A percentile compares a stretch with the other conserved stretches of the same genome.
phyloP scores from a whole-genome alignment of 2,888 invertebrate genomes.

The Cabera pusaria region DNA sequence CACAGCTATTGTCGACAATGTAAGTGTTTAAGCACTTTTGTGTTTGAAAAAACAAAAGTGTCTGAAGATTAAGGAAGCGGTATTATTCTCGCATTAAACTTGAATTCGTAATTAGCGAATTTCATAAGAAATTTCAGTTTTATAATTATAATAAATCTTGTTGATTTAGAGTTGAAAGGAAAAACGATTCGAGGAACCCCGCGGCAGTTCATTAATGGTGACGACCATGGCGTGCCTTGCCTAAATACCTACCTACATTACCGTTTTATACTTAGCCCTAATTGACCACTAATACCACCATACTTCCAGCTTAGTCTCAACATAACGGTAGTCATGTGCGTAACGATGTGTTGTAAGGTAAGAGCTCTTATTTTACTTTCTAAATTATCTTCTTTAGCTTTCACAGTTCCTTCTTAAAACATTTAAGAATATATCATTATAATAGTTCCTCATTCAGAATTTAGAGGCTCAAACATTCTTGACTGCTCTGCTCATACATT shows the following conservation, averaged over 20 bases:
- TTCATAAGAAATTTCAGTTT: neutral
- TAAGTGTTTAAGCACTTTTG: neutral
- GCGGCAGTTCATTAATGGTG: conserved; percentile 38
- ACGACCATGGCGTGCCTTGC: conserved; percentile 31
- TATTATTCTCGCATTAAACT: neutral
- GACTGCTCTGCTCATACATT: too few species aligned
- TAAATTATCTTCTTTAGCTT: too few species aligned
- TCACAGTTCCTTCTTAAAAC: too few species aligned
- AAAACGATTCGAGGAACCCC: conserved; percentile 35
- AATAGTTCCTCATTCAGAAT: too few species aligned
- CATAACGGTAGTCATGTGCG: conserved; percentile 17
- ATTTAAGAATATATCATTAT: too few species aligned
- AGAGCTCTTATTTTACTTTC: conserved; percentile 3
- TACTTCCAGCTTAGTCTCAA: too few species aligned
- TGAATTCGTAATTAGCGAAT: too few species aligned
- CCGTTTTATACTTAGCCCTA: neutral
- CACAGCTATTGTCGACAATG: conserved; percentile 1
- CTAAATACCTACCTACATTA: conserved; percentile 37
- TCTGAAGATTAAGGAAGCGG: conserved; percentile 1
- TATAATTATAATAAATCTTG: conserved; percentile 9
- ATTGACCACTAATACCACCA: neutral
- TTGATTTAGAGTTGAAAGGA: conserved; percentile 22
- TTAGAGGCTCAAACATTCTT: too few species aligned
- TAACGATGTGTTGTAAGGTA: conserved; percentile 16
- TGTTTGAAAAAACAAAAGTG: conserved; percentile 1